Base-by-base conservation (phyloP, 2,888 invertebrate species). In the Mactromeris polynyma region DNA sequence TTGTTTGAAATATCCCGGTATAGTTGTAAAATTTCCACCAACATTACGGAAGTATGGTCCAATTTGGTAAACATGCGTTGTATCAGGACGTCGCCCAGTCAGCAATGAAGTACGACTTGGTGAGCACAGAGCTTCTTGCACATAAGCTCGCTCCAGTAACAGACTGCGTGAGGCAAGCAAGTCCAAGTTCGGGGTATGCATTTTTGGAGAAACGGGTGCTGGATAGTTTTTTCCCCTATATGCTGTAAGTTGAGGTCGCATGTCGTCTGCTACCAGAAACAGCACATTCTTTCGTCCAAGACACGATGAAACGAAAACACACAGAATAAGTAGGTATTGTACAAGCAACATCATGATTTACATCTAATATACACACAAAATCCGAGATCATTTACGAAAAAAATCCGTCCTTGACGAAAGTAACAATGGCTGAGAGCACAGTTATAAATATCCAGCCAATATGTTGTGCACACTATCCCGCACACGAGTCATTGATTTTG, bases 161-260 rank as follows among this genome's bases (percentile, higher is more conserved):
- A 94, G 88, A 86, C 93, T 92, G 33, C 85, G 88, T 2, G 81
- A 77, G 3, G 94, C 94, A 21, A 94, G 91, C 14, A 31, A 38
- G 83, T 94, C 94, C 33, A 94, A 81, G 78, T 94, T 91, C 19
- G 94, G 94, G 14, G 94, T 93, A 84, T 93, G 88, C 90, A 94
- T 93, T 51, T 81, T 82, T 9, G 91, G 91, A 21, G 88, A 88
- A 2, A 94, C 90, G 0, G 89, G 91, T 19, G 92, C 86, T 2
- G 94, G 94, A 40, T 85, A 93, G 81, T 92, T 89, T 14, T 58
- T 64, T 4, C 92, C 92, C 36, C 79, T 51, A 78, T 90, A 94
- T 6, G 90, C 69, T 4, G 84, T 90, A 11, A 94, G 81, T 87
- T 94, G 84, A 17, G 94, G 94, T 1, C 94, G 86, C 86, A 91